Base-by-base conservation (phyloP, 2,888 invertebrate genomes). In the Pheosia tremula region DNA sequence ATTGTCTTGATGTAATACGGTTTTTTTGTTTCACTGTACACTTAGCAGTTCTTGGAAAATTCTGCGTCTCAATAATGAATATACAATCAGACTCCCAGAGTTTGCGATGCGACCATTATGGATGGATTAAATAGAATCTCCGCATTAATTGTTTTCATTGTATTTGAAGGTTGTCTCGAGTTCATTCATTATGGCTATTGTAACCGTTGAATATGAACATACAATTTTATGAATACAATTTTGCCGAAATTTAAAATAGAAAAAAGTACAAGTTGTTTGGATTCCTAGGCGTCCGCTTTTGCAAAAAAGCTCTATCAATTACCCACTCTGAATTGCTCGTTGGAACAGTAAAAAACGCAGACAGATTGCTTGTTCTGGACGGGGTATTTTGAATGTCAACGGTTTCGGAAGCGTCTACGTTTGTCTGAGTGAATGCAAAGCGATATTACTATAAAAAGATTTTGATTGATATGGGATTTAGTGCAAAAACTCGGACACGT, bases 401-500 rank as follows among this genome's bases (percentile, higher is more conserved):
- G 7, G 59, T 57, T 62, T 59, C 53, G 57, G 61, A 66, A 62
- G 62, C 58, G 56, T 37, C 45, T 45, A 56, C 55, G n/a, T 41
- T 53, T 39, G 59, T 47, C 60, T 24, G 53, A 37, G 62, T 63
- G 61, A 66, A 68, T 62, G 60, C 60, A 57, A 41, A 64, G 43
- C 52, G 49, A 61, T 49, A 77, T 65, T 59, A 69, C 52, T 60
- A 63, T 63, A 73, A 75, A 71, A 69, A 66, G 61, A 65, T 66
- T 66, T 57, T 66, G 68, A 75, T 77, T 71, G 75, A 74, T 71
- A 72, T 68, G 69, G 60, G 64, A 70, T 71, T 67, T 56, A 66
- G 62, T 69, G 74, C 69, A 80, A 80, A 78, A 77, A 79, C 45
- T 59, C 59, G 11, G 63, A 68, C 78, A 73, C 80, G 77, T 76